Evolutionary conservation across 2,113 vertebrate genomes (phyloP).

Genomic region (Rana temporaria): DNA sequence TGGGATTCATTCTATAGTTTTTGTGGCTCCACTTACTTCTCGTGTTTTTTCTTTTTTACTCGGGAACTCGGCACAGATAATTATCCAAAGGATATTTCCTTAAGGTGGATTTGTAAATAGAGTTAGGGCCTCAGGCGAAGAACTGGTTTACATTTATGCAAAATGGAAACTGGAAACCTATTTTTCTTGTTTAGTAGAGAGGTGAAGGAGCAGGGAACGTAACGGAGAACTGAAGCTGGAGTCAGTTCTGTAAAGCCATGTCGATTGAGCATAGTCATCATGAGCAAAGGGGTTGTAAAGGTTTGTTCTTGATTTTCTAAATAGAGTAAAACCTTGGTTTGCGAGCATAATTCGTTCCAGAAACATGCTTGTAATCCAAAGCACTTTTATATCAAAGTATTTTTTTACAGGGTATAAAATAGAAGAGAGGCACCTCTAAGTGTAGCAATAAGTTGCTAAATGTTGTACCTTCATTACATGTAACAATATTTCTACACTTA

Average conservation of each 20-base stretch:
- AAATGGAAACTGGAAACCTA: constrained; percentile 1
- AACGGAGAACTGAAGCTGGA: background rate
- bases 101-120: constrained; percentile 34
- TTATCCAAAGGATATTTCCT: constrained; percentile 22
- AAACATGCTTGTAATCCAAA: too few species aligned
- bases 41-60: background rate
- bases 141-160: constrained; percentile 33
- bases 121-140: background rate
- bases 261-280: too few species aligned
- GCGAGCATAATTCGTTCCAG: too few species aligned
- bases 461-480: too few species aligned
- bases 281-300: too few species aligned
- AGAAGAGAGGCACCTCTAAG: too few species aligned
- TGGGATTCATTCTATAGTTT: constrained; percentile 3
- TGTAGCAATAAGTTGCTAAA: too few species aligned
- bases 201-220: background rate
- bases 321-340: too few species aligned
- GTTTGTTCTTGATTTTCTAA: too few species aligned
- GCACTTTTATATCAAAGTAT: too few species aligned
- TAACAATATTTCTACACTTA: too few species aligned
- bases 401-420: too few species aligned
- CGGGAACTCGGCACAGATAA: constrained; percentile 14
- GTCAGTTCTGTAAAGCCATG: background rate
- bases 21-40: background rate
- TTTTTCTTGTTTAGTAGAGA: constrained; percentile 1